These are phyloP conservation scores for Cossypha caffra DNA, from an alignment of 2,797 vertebrate species.

Conservation along the genomic window DNA sequence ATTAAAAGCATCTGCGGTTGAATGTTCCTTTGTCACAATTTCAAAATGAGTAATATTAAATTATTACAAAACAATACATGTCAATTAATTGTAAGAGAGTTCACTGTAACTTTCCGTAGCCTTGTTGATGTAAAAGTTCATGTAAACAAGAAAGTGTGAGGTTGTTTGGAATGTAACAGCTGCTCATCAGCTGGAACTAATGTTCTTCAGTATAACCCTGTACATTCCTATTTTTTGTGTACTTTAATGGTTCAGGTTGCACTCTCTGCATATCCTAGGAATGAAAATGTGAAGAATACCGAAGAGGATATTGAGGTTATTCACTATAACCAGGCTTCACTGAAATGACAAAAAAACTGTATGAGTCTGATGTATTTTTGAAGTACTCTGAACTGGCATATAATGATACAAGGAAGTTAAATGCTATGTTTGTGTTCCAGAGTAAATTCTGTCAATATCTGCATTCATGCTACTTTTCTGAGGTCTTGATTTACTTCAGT, in stretches of 20 bases:
- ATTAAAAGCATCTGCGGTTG: background rate
- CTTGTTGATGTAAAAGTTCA: background rate
- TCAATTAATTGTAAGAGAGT: background rate
- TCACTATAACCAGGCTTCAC: background rate
- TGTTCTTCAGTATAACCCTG: background rate
- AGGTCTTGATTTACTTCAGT: background rate
- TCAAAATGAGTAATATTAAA: background rate
- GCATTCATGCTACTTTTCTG: background rate
- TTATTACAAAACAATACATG: background rate
- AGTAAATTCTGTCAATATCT: background rate
- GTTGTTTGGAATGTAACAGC: background rate
- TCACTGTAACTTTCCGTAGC: background rate
- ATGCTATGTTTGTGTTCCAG: background rate
- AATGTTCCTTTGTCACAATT: background rate
- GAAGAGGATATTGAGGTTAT: background rate
- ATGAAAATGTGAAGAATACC: background rate
- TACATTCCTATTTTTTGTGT: background rate
- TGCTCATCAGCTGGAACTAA: background rate
- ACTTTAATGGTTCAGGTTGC: background rate
- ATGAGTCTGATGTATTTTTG: background rate
- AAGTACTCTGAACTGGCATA: background rate
- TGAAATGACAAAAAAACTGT: background rate
- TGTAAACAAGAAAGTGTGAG: background rate
- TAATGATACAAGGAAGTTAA: background rate
- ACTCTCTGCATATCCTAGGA: background rate